Conservation (phyloP, 2,797 vertebrate genomes). For the Meda fulgida region DNA sequence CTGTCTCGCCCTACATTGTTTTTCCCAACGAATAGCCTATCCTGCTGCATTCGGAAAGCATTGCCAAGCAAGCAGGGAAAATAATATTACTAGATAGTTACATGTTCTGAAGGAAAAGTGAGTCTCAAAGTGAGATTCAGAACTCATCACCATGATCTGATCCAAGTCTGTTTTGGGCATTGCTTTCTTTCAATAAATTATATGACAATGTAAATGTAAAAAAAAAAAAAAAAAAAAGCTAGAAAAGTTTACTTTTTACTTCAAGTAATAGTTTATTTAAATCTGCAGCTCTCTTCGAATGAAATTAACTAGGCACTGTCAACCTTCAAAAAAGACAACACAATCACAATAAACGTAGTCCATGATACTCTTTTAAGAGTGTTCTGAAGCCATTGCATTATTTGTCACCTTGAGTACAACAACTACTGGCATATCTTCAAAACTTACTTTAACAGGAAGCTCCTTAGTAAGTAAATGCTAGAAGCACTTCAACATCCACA, state of each 20-base stretch:
- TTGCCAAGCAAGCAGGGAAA: neutral
- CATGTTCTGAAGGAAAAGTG: neutral
- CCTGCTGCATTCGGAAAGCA: neutral
- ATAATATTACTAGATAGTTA: neutral
- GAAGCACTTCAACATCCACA: slow-evolving; percentile 7
- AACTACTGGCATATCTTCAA: neutral
- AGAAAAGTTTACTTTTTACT: neutral
- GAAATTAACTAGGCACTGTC: neutral
- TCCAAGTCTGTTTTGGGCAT: neutral
- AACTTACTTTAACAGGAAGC: neutral
- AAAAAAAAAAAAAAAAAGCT: neutral
- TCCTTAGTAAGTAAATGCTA: neutral
- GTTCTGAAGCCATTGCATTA: neutral
- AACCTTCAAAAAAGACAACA: neutral
- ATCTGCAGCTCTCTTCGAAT: neutral
- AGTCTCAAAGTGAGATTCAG: neutral
- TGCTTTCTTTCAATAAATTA: neutral
- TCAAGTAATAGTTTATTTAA: neutral
- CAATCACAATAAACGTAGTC: neutral
- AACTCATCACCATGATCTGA: neutral
- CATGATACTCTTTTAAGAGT: neutral
- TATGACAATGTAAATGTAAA: neutral
- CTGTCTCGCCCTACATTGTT: neutral
- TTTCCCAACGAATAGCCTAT: slow-evolving; percentile 8
- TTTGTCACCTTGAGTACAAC: neutral